Evolutionary conservation across 2,888 invertebrate species (phyloP), one percentile per base, ranked within the genome.

Genomic region (Cepaea hortensis): DNA sequence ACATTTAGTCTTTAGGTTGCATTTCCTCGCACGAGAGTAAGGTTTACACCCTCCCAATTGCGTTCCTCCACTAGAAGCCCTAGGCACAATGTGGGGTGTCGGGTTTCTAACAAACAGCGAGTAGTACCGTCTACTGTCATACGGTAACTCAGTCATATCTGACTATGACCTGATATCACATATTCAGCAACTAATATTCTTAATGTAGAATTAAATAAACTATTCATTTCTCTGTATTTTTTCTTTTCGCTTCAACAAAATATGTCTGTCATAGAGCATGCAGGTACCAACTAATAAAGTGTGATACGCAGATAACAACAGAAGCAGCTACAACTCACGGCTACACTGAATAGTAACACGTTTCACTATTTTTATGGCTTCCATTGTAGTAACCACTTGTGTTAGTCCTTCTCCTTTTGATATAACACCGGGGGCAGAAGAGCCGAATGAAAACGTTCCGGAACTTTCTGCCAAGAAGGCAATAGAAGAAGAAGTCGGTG

Each of bases 401-500:
- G 18, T 73, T 15, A 9, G 11, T 85, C 15, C 82, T 35, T 0
- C 55, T 23, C 23, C 77, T 77, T 20, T 77, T 84, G 20, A 83
- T 6, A 76, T 81, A 88, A 48, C 76, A 61, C 55, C 85, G 84
- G 7, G 88, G 86, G 48, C 90, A 90, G 82, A 90, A 87, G 9
- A 84, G 68, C 46, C 73, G 82, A 18, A 87, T 50, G 70, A 90
- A 89, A 55, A 87, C 81, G 61, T 73, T 76, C 23, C 90, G 62
- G 84, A 90, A 90, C 86, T 85, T 87, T 5, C 88, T 84, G 0
- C 90, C 90, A 79, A 89, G 86, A 65, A 90, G 85, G 46, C 90
- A 90, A 86, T 90, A 90, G 87, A 90, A 90, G 82, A 89, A 88
- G 73, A 90, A 90, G 85, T 90, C 87, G 0, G 90, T 88, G 79